Evolutionary conservation across 2,888 invertebrate genomes (phyloP).

Genomic region (Caenorhabditis sp.): DNA sequence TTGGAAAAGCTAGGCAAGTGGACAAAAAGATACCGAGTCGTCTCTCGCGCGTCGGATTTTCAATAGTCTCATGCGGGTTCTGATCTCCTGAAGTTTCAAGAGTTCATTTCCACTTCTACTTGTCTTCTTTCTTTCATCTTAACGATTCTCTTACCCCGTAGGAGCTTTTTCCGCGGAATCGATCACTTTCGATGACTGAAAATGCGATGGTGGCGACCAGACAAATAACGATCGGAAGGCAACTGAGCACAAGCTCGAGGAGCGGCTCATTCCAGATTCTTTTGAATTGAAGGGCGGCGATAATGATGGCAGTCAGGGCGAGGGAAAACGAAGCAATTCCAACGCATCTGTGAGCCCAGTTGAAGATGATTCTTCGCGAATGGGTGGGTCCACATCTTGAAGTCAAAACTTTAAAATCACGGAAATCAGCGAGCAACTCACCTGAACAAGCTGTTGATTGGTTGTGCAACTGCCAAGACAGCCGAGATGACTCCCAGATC

Average conservation of each 20-base stretch:
- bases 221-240: slow-evolving; percentile 49
- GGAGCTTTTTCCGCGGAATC: slow-evolving; percentile 29
- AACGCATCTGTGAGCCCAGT: slow-evolving; percentile 55
- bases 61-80: slow-evolving; percentile 9
- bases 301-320: slow-evolving; percentile 57
- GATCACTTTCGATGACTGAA: slow-evolving; percentile 30
- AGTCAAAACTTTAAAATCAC: too few relatives aligned
- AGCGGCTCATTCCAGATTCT: slow-evolving; percentile 62
- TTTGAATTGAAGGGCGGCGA: slow-evolving; percentile 62
- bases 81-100: slow-evolving; percentile 13
- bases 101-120: neutral
- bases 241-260: slow-evolving; percentile 54
- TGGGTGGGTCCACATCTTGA: slow-evolving; percentile 59
- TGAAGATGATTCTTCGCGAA: slow-evolving; percentile 43
- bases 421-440: too few relatives aligned
- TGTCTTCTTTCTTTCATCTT: neutral
- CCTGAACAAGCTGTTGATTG: slow-evolving; percentile 55
- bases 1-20: neutral
- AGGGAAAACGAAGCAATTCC: slow-evolving; percentile 51
- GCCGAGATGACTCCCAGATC: slow-evolving; percentile 60
- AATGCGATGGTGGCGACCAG: slow-evolving; percentile 38
- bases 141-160: slow-evolving; percentile 36
- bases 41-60: slow-evolving; percentile 15
- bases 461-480: slow-evolving; percentile 58
- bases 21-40: slow-evolving; percentile 17